phyloP scores from a whole-genome alignment of 1,140 invertebrate genomes.

The Artemia franciscana region DNA sequence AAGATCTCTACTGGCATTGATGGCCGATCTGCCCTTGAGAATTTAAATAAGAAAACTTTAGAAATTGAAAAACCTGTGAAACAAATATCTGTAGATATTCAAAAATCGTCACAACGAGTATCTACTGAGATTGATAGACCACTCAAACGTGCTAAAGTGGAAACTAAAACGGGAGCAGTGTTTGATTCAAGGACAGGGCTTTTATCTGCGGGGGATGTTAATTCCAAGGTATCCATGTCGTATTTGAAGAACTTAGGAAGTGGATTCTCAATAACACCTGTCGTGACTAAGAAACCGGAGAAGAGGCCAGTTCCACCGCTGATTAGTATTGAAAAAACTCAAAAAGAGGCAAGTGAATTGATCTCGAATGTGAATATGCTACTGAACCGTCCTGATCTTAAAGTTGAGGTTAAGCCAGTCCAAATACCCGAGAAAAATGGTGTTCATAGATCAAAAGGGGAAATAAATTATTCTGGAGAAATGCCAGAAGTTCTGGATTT shows the following conservation, averaged over 20 bases:
- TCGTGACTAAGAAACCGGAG: background rate
- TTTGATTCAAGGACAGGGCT: background rate
- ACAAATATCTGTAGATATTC: no score
- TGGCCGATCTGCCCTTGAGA: background rate
- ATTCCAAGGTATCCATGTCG: background rate
- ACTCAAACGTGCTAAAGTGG: background rate
- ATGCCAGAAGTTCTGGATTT: background rate
- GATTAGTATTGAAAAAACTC: background rate
- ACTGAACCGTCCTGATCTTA: background rate
- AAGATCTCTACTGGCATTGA: background rate
- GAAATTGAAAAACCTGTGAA: no score
- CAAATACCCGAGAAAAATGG: background rate
- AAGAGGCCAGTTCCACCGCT: background rate
- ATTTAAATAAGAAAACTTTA: background rate
- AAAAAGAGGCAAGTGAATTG: background rate
- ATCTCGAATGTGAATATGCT: background rate
- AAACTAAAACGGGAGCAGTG: background rate
- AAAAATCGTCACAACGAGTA: no score
- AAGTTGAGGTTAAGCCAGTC: background rate
- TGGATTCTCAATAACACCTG: background rate
- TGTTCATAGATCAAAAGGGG: no score
- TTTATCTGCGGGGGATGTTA: background rate
- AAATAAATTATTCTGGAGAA: no score
- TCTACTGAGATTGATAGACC: background rate
- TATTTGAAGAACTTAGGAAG: background rate